Percentiles rank a stretch among this genome's conserved stretches.
phyloP scores from a whole-genome alignment of 2,113 vertebrate species.

The Syrmaticus mikado region DNA sequence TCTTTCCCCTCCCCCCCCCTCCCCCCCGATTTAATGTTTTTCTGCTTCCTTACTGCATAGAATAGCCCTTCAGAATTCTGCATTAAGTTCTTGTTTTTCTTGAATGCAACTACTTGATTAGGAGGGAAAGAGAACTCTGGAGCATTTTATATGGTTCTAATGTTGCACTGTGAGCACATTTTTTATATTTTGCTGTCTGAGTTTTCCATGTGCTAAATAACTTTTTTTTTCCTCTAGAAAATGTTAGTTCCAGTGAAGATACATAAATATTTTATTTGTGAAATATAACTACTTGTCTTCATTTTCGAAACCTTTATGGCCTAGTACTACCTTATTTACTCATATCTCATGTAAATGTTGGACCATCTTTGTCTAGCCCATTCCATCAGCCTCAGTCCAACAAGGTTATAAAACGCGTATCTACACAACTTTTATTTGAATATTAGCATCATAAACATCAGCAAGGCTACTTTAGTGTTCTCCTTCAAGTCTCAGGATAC shows the following conservation, averaged over 20 bases:
- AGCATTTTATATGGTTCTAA: neutral
- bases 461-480: neutral
- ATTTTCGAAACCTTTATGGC: neutral
- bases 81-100: neutral
- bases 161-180: neutral
- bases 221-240: neutral
- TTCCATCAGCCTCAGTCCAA: neutral
- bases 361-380: neutral
- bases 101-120: neutral
- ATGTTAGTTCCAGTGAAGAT: neutral
- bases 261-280: neutral
- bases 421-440: neutral
- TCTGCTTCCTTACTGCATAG: neutral
- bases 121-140: neutral
- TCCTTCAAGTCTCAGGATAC: neutral
- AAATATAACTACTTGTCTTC: neutral
- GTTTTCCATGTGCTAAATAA: neutral
- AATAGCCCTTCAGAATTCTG: neutral
- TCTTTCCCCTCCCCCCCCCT: neutral
- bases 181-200: neutral
- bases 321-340: neutral
- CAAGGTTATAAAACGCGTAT: neutral
- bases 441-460: neutral
- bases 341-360: neutral
- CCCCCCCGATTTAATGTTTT: neutral